Evolutionary conservation across 2,888 invertebrate species (phyloP).

Genomic region (Tachina lurida): DNA sequence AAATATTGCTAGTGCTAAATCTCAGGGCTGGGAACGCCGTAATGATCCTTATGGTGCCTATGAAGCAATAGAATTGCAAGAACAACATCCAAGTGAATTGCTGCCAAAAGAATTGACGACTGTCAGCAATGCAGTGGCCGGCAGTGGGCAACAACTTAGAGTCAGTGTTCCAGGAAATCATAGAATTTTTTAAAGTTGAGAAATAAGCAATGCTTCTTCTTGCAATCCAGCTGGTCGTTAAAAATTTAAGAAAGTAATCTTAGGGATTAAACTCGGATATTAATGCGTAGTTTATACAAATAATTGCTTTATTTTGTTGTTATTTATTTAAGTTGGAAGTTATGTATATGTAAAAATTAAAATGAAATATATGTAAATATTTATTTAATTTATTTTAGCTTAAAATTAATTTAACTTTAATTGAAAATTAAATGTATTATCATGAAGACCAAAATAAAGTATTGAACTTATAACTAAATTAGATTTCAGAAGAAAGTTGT

Average conservation of each 20-base stretch:
- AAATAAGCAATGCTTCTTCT: neutral
- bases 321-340: conserved; percentile 33
- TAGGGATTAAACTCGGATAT: conserved; percentile 12
- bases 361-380: conserved; percentile 46
- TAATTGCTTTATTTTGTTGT: conserved; percentile 58
- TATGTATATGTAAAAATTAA: conserved; percentile 11
- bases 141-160: conserved; percentile 67
- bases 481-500: neutral
- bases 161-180: conserved; percentile 74
- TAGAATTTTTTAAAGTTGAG: conserved; percentile 42
- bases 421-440: conserved; percentile 46
- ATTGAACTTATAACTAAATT: conserved; percentile 9
- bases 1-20: conserved; percentile 18
- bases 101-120: conserved; percentile 36
- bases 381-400: conserved; percentile 37
- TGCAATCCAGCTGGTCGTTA: conserved; percentile 52
- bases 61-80: conserved; percentile 61
- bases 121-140: neutral
- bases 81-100: conserved; percentile 62
- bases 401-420: conserved; percentile 21
- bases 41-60: conserved; percentile 78
- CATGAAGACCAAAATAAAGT: conserved; percentile 47
- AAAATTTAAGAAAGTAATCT: conserved; percentile 27
- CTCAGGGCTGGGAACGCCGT: conserved; percentile 78
- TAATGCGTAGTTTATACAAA: neutral